A percentile compares a stretch with the other conserved stretches of the same genome.
Evolutionary conservation across 2,888 invertebrate species (phyloP).

Genomic region (Hypena proboscidalis): DNA sequence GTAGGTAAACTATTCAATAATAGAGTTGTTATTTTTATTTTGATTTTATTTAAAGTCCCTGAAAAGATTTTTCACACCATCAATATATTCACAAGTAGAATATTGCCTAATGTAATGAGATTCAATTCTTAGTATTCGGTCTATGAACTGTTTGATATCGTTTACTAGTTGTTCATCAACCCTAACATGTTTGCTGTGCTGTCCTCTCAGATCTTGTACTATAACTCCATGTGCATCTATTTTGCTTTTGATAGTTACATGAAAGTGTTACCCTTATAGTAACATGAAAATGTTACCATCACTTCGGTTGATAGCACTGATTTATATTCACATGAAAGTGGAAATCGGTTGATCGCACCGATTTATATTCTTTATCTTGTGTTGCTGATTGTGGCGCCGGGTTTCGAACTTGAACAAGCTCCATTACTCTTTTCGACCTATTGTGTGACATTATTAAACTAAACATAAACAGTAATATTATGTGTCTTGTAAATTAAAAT

Average conservation of each 20-base stretch:
- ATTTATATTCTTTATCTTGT: conserved; percentile 8
- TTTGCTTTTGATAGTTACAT: neutral
- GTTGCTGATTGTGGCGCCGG: conserved; percentile 6
- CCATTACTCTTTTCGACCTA: conserved; percentile 19
- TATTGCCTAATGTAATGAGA: conserved; percentile 26
- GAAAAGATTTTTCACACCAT: conserved; percentile 31
- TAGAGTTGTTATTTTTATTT: too few relatives aligned
- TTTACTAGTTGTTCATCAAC: conserved; percentile 15
- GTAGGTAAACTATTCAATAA: too few relatives aligned
- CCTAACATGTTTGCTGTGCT: conserved; percentile 23
- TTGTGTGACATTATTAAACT: conserved; percentile 22
- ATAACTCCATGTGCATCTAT: conserved; percentile 22
- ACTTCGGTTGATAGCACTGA: conserved; percentile 20
- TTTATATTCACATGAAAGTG: too few relatives aligned
- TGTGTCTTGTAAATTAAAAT: conserved; percentile 15
- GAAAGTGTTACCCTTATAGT: conserved; percentile 8
- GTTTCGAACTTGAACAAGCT: conserved; percentile 18
- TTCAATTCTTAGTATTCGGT: conserved; percentile 27
- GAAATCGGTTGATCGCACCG: too few relatives aligned
- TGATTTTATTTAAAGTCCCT: conserved; percentile 25
- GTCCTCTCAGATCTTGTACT: conserved; percentile 27
- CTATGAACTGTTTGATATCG: conserved; percentile 30
- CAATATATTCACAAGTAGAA: conserved; percentile 31
- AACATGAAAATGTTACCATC: conserved; percentile 9
- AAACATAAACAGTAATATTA: conserved; percentile 17